Percentiles rank a stretch among this genome's conserved stretches.
phyloP scores from a whole-genome alignment of 2,888 invertebrate genomes.

The Elegia similella region DNA sequence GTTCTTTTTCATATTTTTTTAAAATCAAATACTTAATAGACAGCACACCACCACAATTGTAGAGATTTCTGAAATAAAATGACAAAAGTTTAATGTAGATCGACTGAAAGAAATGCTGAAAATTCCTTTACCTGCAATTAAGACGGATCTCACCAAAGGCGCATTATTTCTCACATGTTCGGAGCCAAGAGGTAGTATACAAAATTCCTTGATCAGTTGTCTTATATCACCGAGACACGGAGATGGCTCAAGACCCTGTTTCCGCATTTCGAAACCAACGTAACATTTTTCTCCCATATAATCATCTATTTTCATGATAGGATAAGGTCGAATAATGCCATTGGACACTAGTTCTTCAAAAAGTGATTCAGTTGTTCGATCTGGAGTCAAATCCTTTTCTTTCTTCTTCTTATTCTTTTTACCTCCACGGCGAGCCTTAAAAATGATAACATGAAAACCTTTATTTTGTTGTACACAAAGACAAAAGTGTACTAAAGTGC shows the following conservation, averaged over 20 bases:
- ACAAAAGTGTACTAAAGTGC: too few species aligned
- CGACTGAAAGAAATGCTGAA: neutral
- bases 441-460: neutral
- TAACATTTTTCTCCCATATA: constrained; percentile 92
- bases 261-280: constrained; percentile 75
- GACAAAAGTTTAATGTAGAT: neutral
- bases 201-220: constrained; percentile 92
- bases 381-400: constrained; percentile 96
- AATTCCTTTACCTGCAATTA: constrained; percentile 85
- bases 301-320: constrained; percentile 84
- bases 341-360: constrained; percentile 95
- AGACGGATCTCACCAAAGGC: constrained; percentile 89
- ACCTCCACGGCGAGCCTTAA: constrained; percentile 86
- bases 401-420: constrained; percentile 96
- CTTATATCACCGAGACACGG: constrained; percentile 90
- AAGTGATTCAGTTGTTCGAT: constrained; percentile 93
- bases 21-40: too few species aligned
- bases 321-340: constrained; percentile 93
- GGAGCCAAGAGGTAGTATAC: constrained; percentile 92
- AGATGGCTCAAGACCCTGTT: constrained; percentile 73
- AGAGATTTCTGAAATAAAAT: too few species aligned
- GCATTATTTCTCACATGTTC: constrained; percentile 85
- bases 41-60: too few species aligned
- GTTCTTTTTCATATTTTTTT: too few species aligned
- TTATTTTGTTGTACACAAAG: neutral